phyloP scores from a whole-genome alignment of 2,113 vertebrate species.

The Plotosus lineatus region DNA sequence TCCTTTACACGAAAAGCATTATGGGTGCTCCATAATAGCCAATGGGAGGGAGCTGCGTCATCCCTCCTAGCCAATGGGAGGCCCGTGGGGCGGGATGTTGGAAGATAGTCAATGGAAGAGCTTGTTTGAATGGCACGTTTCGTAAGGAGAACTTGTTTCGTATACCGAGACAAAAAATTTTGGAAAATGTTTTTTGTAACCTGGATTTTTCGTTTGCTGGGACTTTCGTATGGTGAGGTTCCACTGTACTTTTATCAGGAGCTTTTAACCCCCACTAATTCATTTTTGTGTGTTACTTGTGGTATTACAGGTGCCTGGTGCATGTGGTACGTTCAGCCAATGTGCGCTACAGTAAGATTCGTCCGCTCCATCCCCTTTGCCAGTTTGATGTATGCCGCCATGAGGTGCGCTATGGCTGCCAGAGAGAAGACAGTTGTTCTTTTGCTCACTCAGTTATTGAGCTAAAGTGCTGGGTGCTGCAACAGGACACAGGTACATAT shows the following conservation, averaged over 20 bases:
- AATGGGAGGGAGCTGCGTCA: too few species aligned
- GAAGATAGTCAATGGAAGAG: too few species aligned
- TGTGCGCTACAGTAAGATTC: constrained; percentile 94
- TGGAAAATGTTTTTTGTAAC: too few species aligned
- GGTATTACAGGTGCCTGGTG: constrained; percentile 87
- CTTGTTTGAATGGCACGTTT: too few species aligned
- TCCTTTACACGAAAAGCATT: too few species aligned
- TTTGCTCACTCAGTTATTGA: constrained; percentile 97
- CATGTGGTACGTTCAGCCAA: constrained; percentile 94
- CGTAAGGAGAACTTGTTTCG: too few species aligned
- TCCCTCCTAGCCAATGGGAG: too few species aligned
- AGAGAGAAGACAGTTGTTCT: constrained; percentile 95
- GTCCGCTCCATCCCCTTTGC: constrained; percentile 93
- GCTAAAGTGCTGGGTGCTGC: constrained; percentile 95
- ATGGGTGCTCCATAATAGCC: too few species aligned
- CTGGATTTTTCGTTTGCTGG: too few species aligned
- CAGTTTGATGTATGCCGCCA: constrained; percentile 96
- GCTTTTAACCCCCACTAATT: not conserved
- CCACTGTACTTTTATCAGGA: not conserved
- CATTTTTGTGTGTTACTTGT: not conserved
- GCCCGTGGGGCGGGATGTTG: too few species aligned
- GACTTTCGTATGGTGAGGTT: too few species aligned
- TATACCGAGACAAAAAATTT: too few species aligned
- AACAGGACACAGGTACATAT: constrained; percentile 86
- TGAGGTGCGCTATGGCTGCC: constrained; percentile 93